Base-by-base conservation (phyloP, 1,140 invertebrate genomes). In the Tetragnatha versicolor region DNA sequence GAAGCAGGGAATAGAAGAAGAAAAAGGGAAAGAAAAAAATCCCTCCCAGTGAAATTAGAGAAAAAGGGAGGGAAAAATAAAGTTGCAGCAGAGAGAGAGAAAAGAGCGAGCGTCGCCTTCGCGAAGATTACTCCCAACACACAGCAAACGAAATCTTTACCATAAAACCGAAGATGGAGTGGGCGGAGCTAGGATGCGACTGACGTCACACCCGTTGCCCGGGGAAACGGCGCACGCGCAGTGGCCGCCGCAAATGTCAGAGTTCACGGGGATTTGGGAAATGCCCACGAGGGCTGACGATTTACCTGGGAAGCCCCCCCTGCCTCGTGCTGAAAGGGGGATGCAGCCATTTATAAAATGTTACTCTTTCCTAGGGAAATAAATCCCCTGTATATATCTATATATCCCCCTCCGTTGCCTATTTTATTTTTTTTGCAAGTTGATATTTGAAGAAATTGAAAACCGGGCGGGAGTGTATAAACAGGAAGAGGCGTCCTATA, bases 81-180 rank as follows among this genome's bases (percentile, higher is more conserved):
- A 35, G 51, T 49, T 49, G 65, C 42, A 42, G n/a, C 39, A 68
- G 35, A 7, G 25, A 45, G 27, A 68, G 22, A 68, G 39, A 29
- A 39, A n/a, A 55, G 47, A 51, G 35, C 22, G 49, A 37, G 35
- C 33, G 53, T 55, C 29, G 47, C 39, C 39, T 70, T 49, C 47
- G 17, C 33, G 2, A 55, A 70, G 66, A 70, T 70, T 70, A 70
- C 66, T 53, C 45, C 31, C 31, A 9, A 37, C 25, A 7, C 39
- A 37, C 61, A 65, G 35, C 53, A 75, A 75, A 60, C 39, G 70
- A 60, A 75, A 42, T 75, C 53, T 61, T 60, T 75, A 75, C 70
- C 53, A 75, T 60, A 61, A 73, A 75, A 75, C 39, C 20, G 31
- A 55, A 33, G 35, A n/a, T n/a, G 35, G 27, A 61, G 61, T 60